Base-by-base conservation (phyloP, 2,888 invertebrate species). In the Neoscelio sp. region DNA sequence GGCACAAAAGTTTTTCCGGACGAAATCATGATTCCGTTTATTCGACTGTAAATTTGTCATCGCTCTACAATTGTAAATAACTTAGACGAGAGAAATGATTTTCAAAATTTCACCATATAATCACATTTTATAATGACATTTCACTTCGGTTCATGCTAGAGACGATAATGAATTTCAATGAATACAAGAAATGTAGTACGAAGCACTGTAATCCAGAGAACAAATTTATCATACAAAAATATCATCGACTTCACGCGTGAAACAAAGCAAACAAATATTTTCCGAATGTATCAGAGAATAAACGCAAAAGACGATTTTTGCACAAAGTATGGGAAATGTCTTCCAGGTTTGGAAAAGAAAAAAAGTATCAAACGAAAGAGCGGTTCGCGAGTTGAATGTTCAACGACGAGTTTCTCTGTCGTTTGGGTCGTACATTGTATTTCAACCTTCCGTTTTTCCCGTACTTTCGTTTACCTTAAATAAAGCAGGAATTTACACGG, bases 21-120 rank as follows among this genome's bases (percentile, higher is more conserved):
- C 65, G 56, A 73, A 48, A 67, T 78, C 50, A 56, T 15, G 56
- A 50, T 50, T 78, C 58, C 50, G 48, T 74, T 78, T 62, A 15
- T 78, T 78, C 73, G 62, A 67, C 71, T 78, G 78, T 78, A 67
- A 67, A 78, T 67, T 76, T 71, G 52, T 60, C 65, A 71, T 78
- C 18, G 46, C 35, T 78, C 30, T 60, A 71, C 56, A 56, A 58
- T 54, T 71, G 71, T 78, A 70, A 70, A 77, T 77, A 77, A 70
- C 68, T 70, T 76, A 54, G 38, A 52, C n/a, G 23, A 2, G 38
- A 65, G 46, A 44, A 12, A 44, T 54, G 42, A 13, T 28, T 76
- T 54, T 20, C 20, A 18, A 35, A 6, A 40, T 50, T 75, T 75
- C 67, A 6, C 42, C 52, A 38, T 54, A 60, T 50, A 58, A 67